Conservation (phyloP, 2,113 vertebrate genomes). For the Pardalotus punctatus region DNA sequence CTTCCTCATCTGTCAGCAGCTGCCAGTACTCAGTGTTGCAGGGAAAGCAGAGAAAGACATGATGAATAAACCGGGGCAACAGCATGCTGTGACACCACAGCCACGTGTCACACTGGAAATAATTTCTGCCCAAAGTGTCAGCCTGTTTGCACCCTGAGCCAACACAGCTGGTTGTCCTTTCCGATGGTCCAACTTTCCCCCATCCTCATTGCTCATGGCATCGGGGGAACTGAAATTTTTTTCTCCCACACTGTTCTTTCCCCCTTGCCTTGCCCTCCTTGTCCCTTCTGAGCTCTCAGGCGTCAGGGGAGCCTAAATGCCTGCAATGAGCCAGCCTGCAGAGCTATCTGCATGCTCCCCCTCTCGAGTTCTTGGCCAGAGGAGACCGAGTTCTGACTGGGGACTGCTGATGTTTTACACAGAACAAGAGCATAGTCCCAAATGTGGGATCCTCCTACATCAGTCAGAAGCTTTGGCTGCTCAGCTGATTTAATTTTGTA, state of each 20-base stretch:
- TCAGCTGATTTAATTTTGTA: slow-evolving; percentile 29
- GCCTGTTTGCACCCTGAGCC: background rate
- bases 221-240: background rate
- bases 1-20: background rate
- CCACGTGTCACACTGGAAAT: background rate
- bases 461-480: slow-evolving; percentile 31
- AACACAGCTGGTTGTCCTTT: background rate
- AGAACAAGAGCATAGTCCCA: slow-evolving; percentile 25
- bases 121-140: background rate
- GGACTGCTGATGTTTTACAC: slow-evolving; percentile 20
- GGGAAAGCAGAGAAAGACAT: background rate
- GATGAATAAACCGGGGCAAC: background rate
- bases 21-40: background rate
- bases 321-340: background rate
- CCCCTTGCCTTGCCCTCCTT: background rate
- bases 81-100: background rate
- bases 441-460: slow-evolving; percentile 6
- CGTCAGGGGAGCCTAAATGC: background rate
- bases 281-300: background rate
- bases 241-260: background rate
- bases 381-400: background rate
- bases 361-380: background rate
- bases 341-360: background rate
- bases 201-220: background rate
- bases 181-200: background rate